Percentiles rank a stretch among this genome's conserved stretches.
Conservation (phyloP, 2,113 vertebrate species). For the Amblyopsis rosae region DNA sequence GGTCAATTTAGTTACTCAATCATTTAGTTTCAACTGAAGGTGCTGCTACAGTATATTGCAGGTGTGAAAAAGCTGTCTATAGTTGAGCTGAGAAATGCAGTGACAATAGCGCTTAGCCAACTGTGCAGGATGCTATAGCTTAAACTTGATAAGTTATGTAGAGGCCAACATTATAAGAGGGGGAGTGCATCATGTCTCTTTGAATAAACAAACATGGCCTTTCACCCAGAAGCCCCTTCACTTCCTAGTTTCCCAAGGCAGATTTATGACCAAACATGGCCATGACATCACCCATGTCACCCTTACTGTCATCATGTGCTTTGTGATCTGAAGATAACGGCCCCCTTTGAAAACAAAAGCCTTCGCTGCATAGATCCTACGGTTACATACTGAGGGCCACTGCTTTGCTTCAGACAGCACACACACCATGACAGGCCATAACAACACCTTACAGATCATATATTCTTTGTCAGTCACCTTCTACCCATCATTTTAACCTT, state of each 20-base stretch:
- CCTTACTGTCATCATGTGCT: conserved; percentile 30
- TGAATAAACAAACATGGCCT: conserved; percentile 64
- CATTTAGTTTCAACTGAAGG: too few species aligned
- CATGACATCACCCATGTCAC: conserved; percentile 52
- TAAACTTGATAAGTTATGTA: conserved; percentile 12
- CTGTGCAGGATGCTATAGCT: not conserved
- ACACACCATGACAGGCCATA: too few species aligned
- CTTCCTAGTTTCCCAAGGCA: conserved; percentile 55
- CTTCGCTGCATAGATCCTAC: not conserved
- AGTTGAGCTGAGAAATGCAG: conserved; percentile 23
- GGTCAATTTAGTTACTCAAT: too few species aligned
- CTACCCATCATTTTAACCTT: too few species aligned
- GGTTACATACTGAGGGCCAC: conserved; percentile 14
- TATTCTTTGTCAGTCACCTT: too few species aligned
- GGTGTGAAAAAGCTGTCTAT: not conserved
- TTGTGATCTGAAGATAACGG: conserved; percentile 33
- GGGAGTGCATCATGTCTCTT: conserved; percentile 57
- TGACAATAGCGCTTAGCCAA: too few species aligned
- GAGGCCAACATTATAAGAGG: conserved; percentile 29
- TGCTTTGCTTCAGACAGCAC: conserved; percentile 32
- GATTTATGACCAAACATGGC: conserved; percentile 73
- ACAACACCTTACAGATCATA: too few species aligned
- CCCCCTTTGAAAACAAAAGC: conserved; percentile 55
- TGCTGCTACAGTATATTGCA: too few species aligned
- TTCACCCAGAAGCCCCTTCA: conserved; percentile 39